Evolutionary conservation across 2,113 vertebrate species (phyloP).

Genomic region (Chascanopsetta lugubris): DNA sequence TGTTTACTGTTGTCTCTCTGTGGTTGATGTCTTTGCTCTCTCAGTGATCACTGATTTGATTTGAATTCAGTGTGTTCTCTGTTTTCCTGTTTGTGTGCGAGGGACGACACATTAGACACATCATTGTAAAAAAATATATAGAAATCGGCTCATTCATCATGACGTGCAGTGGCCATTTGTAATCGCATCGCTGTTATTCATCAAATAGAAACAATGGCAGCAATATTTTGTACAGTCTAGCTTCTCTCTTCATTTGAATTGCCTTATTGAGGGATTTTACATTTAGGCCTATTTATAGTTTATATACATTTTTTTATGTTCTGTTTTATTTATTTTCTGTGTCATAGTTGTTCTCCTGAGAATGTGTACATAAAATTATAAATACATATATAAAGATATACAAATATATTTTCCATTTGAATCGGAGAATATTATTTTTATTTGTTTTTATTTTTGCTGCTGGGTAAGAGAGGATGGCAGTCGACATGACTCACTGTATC

Average conservation of each 20-base stretch:
- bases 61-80: slow-evolving; percentile 37
- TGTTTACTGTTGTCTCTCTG: slow-evolving; percentile 67
- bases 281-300: slow-evolving; percentile 55
- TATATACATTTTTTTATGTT: slow-evolving; percentile 67
- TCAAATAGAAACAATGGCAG: slow-evolving; percentile 75
- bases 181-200: slow-evolving; percentile 72
- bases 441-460: slow-evolving; percentile 82
- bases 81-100: slow-evolving; percentile 52
- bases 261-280: slow-evolving; percentile 77
- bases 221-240: slow-evolving; percentile 78
- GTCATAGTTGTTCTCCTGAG: slow-evolving; percentile 71
- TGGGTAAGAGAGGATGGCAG: slow-evolving; percentile 72
- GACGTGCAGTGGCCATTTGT: slow-evolving; percentile 77
- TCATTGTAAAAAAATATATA: slow-evolving; percentile 48
- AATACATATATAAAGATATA: slow-evolving; percentile 84
- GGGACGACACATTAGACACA: slow-evolving; percentile 32
- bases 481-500: slow-evolving; percentile 71
- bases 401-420: slow-evolving; percentile 85
- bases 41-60: slow-evolving; percentile 21
- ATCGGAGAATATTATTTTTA: slow-evolving; percentile 82
- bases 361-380: slow-evolving; percentile 84
- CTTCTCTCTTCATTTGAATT: slow-evolving; percentile 71
- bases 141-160: slow-evolving; percentile 54
- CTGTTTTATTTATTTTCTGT: slow-evolving; percentile 72
- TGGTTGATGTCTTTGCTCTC: slow-evolving; percentile 12